These are phyloP conservation scores for Ceriagrion tenellum DNA, from an alignment of 2,888 invertebrate genomes.

Conservation along the genomic window DNA sequence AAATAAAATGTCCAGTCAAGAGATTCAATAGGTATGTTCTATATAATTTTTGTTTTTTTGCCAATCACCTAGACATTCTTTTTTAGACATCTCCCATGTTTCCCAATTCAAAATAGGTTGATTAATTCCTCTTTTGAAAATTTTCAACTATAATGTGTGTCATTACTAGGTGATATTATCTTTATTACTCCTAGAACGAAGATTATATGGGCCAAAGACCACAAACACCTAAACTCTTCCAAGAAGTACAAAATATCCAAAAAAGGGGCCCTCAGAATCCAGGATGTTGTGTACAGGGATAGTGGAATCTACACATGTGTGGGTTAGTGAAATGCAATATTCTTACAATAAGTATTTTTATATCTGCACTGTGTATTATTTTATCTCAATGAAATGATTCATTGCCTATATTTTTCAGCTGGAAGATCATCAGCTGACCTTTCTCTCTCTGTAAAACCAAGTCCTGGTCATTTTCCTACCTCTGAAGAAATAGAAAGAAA, in stretches of 20 bases:
- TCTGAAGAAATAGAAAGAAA: constrained; percentile 86
- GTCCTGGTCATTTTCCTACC: constrained; percentile 88
- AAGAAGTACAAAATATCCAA: constrained; percentile 93
- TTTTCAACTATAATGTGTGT: neutral
- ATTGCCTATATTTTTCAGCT: constrained; percentile 76
- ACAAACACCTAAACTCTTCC: constrained; percentile 86
- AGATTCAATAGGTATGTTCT: constrained; percentile 80
- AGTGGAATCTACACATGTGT: constrained; percentile 93
- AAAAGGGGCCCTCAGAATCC: constrained; percentile 92
- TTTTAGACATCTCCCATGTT: too few species aligned
- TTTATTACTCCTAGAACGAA: constrained; percentile 81
- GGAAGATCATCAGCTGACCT: constrained; percentile 90
- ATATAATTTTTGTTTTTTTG: neutral
- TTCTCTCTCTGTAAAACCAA: constrained; percentile 88
- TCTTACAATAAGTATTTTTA: neutral
- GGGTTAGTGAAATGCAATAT: constrained; percentile 77
- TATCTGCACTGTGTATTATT: neutral
- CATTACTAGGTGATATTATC: neutral
- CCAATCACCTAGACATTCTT: neutral
- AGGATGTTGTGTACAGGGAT: constrained; percentile 89
- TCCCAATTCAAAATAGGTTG: too few species aligned
- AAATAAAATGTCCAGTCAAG: constrained; percentile 96
- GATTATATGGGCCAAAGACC: constrained; percentile 94
- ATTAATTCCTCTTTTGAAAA: neutral
- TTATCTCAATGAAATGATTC: neutral